Conservation (phyloP, 2,113 vertebrate genomes). For the Bambusicola thoracicus region DNA sequence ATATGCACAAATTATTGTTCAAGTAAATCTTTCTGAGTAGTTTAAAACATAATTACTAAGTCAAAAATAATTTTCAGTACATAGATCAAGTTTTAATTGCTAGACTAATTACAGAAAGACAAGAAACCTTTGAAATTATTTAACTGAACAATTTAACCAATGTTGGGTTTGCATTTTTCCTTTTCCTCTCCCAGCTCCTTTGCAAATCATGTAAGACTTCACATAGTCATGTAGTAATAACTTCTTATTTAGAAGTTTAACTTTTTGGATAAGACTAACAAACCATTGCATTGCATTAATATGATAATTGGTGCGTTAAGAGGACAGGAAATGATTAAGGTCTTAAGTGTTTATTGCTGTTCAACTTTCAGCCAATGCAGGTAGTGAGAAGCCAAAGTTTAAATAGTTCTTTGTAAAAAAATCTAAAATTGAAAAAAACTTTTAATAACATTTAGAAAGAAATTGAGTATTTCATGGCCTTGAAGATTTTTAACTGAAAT, state of each 20-base stretch:
- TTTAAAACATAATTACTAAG: slow-evolving; percentile 49
- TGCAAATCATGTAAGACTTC: slow-evolving; percentile 24
- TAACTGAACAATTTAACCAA: slow-evolving; percentile 60
- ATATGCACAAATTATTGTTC: not conserved
- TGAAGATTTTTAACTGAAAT: not conserved
- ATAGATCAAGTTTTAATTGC: slow-evolving; percentile 72
- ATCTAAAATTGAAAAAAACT: not conserved
- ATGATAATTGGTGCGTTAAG: slow-evolving; percentile 48
- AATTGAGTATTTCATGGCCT: not conserved
- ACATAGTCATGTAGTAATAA: slow-evolving; percentile 38
- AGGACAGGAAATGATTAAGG: slow-evolving; percentile 30
- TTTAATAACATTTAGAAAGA: not conserved
- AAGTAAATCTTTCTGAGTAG: slow-evolving; percentile 20
- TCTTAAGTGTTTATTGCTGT: slow-evolving; percentile 54
- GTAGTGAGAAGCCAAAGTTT: not conserved
- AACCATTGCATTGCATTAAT: slow-evolving; percentile 46
- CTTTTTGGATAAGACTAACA: slow-evolving; percentile 45
- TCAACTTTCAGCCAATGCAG: slow-evolving; percentile 35
- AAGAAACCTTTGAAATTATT: slow-evolving; percentile 66
- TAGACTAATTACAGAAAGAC: slow-evolving; percentile 63
- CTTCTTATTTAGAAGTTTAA: slow-evolving; percentile 54
- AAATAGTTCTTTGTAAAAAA: slow-evolving; percentile 5
- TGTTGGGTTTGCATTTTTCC: not conserved
- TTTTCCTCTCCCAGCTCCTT: not conserved
- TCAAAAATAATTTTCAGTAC: slow-evolving; percentile 53